These are phyloP conservation scores for Belonocnema kinseyi DNA, from an alignment of 1,140 invertebrate genomes.

Conservation along the genomic window DNA sequence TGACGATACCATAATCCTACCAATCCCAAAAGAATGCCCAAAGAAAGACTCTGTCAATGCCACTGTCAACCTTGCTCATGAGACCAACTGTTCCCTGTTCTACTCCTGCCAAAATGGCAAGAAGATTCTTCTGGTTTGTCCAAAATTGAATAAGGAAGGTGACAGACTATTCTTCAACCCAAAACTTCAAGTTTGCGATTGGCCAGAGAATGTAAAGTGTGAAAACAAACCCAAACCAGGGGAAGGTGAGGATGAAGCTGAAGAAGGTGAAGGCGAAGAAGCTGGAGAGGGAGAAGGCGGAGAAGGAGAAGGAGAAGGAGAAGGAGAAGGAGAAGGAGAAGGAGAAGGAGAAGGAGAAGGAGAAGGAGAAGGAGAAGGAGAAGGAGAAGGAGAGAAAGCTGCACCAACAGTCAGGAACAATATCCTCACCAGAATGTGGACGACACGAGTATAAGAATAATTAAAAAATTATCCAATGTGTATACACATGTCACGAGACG, in stretches of 20 bases:
- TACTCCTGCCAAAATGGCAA: constrained; percentile 39
- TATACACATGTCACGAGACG: no score
- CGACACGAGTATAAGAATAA: no score
- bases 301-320: background rate
- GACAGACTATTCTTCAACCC: constrained; percentile 42
- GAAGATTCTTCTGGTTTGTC: constrained; percentile 38
- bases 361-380: background rate
- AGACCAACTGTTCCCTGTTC: constrained; percentile 39
- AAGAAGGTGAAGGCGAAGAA: background rate
- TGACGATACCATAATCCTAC: background rate
- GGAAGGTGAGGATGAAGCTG: background rate
- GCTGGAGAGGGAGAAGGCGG: background rate
- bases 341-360: background rate
- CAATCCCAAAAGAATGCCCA: constrained; percentile 34
- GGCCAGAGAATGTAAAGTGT: constrained; percentile 42
- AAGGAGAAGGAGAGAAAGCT: background rate
- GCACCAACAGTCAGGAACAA: no score
- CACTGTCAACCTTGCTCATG: constrained; percentile 35
- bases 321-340: background rate
- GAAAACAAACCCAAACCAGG: background rate
- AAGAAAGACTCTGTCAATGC: background rate
- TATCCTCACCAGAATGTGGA: no score
- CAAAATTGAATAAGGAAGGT: constrained; percentile 13
- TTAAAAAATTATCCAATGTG: no score
- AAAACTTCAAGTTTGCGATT: constrained; percentile 48